Percentiles rank a stretch among this genome's conserved stretches.
Conservation (phyloP, 2,113 vertebrate species). For the Microtus ochrogaster region DNA sequence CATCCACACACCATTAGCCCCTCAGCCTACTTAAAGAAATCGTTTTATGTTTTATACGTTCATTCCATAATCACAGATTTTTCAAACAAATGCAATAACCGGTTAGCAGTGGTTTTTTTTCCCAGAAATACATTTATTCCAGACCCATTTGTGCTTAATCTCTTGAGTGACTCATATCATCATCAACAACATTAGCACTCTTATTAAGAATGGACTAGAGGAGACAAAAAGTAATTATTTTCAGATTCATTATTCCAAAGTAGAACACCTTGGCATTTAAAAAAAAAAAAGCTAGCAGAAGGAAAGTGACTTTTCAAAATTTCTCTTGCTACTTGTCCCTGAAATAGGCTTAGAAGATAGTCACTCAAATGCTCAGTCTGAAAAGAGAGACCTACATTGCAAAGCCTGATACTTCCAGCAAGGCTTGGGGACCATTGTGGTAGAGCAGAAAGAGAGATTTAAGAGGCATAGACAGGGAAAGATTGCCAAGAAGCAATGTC, state of each 20-base stretch:
- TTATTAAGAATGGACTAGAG: background rate
- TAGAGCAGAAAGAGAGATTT: background rate
- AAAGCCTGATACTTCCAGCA: no score
- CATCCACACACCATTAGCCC: conserved; percentile 28
- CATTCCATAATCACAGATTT: conserved; percentile 50
- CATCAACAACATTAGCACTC: background rate
- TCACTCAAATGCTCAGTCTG: background rate
- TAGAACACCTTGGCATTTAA: background rate
- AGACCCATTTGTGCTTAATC: background rate
- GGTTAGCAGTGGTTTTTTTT: background rate
- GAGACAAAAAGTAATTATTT: background rate
- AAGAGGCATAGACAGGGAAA: background rate
- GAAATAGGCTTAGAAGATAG: background rate
- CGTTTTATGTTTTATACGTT: conserved; percentile 36
- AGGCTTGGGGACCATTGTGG: background rate
- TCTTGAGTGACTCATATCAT: background rate
- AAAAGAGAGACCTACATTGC: background rate
- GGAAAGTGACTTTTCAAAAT: background rate
- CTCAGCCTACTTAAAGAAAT: conserved; percentile 25
- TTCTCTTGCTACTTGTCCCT: background rate
- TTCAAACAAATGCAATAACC: conserved; percentile 36
- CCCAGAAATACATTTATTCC: conserved; percentile 34
- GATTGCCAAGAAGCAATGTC: background rate
- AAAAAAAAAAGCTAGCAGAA: background rate
- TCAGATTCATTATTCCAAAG: background rate